Percentiles rank a stretch among this genome's conserved stretches.
These are phyloP conservation scores for Albula goreensis DNA, from an alignment of 2,113 vertebrate species.

Conservation along the genomic window DNA sequence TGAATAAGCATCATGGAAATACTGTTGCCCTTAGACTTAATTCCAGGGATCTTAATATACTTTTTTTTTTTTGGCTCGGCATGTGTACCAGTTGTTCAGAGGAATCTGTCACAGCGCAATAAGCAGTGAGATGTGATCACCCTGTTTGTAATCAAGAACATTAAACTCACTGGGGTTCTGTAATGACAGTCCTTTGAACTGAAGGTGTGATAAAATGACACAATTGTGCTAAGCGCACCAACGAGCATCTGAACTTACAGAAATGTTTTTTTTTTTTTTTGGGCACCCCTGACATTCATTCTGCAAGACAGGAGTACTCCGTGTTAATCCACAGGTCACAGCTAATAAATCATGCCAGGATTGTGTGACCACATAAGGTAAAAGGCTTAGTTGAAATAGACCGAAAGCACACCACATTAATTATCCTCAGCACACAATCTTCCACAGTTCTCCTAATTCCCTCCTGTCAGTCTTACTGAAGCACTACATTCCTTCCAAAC, in stretches of 20 bases:
- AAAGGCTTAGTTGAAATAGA: neutral
- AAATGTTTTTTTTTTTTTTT: neutral
- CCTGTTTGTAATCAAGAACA: neutral
- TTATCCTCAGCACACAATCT: neutral
- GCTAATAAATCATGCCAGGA: constrained; percentile 6
- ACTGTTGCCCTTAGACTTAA: too few species aligned
- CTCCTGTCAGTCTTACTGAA: neutral
- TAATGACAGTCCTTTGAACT: neutral
- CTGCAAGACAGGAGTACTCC: neutral
- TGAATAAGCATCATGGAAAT: too few species aligned
- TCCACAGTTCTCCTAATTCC: neutral
- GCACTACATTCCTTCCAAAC: neutral
- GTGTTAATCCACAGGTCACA: neutral
- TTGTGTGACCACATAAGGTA: neutral
- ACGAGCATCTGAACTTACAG: neutral
- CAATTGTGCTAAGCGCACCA: neutral
- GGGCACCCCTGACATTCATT: neutral
- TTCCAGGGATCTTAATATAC: too few species aligned
- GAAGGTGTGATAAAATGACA: constrained; percentile 3
- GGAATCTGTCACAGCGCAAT: neutral
- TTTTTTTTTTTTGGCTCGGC: too few species aligned
- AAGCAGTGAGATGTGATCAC: neutral
- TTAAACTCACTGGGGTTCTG: neutral
- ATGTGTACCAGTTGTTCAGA: neutral
- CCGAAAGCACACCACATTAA: neutral